These are phyloP conservation scores for Tethea ocularis DNA, from an alignment of 2,888 invertebrate genomes.

Conservation along the genomic window DNA sequence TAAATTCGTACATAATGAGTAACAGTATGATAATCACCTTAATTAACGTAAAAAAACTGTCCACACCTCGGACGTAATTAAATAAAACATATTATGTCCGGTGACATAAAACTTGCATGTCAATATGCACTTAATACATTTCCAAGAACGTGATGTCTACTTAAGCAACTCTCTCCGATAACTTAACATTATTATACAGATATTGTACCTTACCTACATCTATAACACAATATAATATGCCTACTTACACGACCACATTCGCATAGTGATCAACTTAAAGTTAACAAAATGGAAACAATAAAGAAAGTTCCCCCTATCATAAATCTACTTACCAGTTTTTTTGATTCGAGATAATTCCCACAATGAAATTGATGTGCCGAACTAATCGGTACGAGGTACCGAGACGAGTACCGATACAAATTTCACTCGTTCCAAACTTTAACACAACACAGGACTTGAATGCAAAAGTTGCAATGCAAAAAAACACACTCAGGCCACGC, in stretches of 20 bases:
- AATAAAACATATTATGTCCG: conserved; percentile 6
- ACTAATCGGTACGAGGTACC: conserved; percentile 57
- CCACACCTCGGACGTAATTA: not conserved
- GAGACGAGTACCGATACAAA: conserved; percentile 55
- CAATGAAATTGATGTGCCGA: conserved; percentile 65
- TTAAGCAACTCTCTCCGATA: conserved; percentile 32
- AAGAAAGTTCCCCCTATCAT: conserved; percentile 34
- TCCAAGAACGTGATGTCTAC: conserved; percentile 29
- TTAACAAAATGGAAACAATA: conserved; percentile 48
- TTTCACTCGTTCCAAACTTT: conserved; percentile 55
- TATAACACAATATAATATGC: conserved; percentile 13
- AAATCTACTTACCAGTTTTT: conserved; percentile 63
- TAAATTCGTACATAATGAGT: not conserved
- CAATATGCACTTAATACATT: conserved; percentile 13
- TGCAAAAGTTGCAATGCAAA: conserved; percentile 54
- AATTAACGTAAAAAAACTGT: not conserved
- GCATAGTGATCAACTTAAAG: conserved; percentile 16
- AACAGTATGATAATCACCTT: not conserved
- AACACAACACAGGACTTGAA: conserved; percentile 45
- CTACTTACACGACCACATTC: conserved; percentile 10
- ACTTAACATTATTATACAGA: conserved; percentile 13
- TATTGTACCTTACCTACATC: not conserved
- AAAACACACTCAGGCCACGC: conserved; percentile 31
- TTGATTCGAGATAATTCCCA: conserved; percentile 68
- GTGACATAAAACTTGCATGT: conserved; percentile 15